These are phyloP conservation scores for Ochropleura leucogaster DNA, from an alignment of 2,888 invertebrate species.

Conservation along the genomic window DNA sequence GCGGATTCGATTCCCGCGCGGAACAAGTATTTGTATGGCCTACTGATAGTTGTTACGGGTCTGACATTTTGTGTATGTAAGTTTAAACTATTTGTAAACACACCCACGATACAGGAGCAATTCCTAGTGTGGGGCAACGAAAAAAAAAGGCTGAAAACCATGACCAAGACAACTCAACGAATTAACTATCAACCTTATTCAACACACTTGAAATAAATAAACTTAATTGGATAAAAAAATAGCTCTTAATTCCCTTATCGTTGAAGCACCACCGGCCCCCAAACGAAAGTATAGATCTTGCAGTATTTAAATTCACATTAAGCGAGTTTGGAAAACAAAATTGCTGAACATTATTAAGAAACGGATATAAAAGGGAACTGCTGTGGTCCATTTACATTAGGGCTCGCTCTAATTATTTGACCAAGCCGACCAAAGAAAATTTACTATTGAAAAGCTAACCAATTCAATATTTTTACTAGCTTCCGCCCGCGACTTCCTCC, in stretches of 20 bases:
- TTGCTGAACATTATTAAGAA: constrained; percentile 61
- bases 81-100: no score
- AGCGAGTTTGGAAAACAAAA: constrained; percentile 67
- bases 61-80: no score
- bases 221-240: not conserved
- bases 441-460: not conserved
- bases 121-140: no score
- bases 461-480: not conserved
- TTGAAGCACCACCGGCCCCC: constrained; percentile 26
- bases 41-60: no score
- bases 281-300: constrained; percentile 47
- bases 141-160: no score
- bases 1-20: no score
- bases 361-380: constrained; percentile 40
- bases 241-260: not conserved
- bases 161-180: not conserved
- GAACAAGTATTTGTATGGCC: no score
- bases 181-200: not conserved
- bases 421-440: not conserved
- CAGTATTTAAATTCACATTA: constrained; percentile 77
- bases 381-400: constrained; percentile 37
- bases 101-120: no score
- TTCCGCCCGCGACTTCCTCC: no score
- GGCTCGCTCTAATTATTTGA: constrained; percentile 15
- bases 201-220: not conserved